phyloP scores from a whole-genome alignment of 2,113 vertebrate species.

The Takifugu bimaculatus region DNA sequence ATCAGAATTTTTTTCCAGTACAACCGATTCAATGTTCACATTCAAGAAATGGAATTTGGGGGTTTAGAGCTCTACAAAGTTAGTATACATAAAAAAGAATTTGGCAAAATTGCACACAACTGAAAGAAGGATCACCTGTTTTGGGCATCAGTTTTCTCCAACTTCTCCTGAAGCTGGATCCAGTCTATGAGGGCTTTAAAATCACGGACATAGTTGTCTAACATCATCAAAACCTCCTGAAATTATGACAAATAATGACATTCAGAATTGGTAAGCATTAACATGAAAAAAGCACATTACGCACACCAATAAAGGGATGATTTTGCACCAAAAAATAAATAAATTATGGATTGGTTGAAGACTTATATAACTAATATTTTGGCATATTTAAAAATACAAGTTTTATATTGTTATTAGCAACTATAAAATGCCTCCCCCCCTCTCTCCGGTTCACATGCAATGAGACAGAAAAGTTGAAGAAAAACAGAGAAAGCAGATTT shows the following conservation, averaged over 20 bases:
- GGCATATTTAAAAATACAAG: too few species aligned
- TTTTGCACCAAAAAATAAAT: too few species aligned
- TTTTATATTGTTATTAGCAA: too few species aligned
- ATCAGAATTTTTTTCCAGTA: neutral
- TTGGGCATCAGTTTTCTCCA: slow-evolving; percentile 97
- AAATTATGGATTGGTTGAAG: too few species aligned
- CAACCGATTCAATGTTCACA: too few species aligned
- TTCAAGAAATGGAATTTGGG: too few species aligned
- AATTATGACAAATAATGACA: neutral
- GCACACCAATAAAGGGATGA: too few species aligned
- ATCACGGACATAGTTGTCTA: slow-evolving; percentile 97
- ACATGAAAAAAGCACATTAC: neutral
- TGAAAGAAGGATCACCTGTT: slow-evolving; percentile 81
- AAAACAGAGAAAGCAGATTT: slow-evolving; percentile 25
- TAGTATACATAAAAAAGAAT: neutral
- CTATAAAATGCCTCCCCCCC: neutral
- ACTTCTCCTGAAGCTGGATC: slow-evolving; percentile 98
- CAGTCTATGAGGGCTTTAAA: slow-evolving; percentile 99
- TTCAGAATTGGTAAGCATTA: neutral
- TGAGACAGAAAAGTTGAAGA: slow-evolving; percentile 25
- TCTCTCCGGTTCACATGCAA: slow-evolving; percentile 4
- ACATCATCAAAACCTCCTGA: slow-evolving; percentile 98
- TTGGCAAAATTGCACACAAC: neutral
- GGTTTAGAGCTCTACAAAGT: too few species aligned
- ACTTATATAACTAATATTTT: too few species aligned